Evolutionary conservation across 2,797 vertebrate species (phyloP).

Genomic region (Pseudotriccus pelzelni): DNA sequence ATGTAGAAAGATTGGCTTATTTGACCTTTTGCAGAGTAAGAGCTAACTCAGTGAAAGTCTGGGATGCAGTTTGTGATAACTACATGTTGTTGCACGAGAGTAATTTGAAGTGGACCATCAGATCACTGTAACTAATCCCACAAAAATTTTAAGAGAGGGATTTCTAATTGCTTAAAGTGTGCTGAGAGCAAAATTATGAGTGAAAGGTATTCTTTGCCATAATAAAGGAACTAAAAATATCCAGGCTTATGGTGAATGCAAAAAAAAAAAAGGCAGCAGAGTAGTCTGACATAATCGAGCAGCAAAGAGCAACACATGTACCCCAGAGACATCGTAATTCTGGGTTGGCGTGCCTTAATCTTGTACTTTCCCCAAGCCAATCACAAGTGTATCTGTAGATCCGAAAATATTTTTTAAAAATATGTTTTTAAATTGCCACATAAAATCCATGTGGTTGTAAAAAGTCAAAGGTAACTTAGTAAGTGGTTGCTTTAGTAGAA

Average conservation of each 20-base stretch:
- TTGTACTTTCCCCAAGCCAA: not conserved
- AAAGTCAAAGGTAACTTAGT: not conserved
- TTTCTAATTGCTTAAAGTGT: not conserved
- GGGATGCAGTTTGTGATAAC: not conserved
- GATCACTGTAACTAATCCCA: not conserved
- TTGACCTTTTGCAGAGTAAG: not conserved
- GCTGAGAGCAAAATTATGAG: not conserved
- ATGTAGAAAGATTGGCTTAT: not conserved
- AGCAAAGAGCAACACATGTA: not conserved
- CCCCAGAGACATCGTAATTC: not conserved
- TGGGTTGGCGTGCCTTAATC: not conserved
- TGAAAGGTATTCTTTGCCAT: not conserved
- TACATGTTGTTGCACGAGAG: rapidly evolving
- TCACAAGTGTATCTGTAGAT: not conserved
- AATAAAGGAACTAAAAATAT: not conserved
- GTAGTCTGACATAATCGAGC: not conserved
- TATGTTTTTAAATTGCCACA: not conserved
- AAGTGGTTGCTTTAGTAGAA: not conserved
- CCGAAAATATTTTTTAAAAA: not conserved
- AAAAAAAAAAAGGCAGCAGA: not conserved
- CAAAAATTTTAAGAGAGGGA: not conserved
- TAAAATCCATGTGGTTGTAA: not conserved
- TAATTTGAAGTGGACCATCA: not conserved
- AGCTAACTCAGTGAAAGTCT: not conserved
- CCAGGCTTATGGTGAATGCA: not conserved